phyloP scores from a whole-genome alignment of 2,797 vertebrate genomes.

The Dendrocincla fuliginosa region DNA sequence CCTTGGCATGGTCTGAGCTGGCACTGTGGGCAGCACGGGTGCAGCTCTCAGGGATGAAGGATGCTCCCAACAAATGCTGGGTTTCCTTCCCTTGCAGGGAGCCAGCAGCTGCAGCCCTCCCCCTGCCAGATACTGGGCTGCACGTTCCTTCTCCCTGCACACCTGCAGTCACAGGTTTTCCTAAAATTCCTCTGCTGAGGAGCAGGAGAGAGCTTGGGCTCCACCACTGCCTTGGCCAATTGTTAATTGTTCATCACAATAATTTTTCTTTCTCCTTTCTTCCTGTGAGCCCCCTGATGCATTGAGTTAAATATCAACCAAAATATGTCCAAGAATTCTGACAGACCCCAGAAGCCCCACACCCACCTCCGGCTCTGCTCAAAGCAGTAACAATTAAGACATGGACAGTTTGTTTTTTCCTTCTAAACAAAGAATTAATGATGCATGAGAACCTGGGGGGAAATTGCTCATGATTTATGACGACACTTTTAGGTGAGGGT shows the following conservation, averaged over 20 bases:
- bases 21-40: accelerated
- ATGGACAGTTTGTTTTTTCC: constrained; percentile 64
- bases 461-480: constrained; percentile 70
- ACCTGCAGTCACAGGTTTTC: neutral
- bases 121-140: accelerated
- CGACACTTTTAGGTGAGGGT: constrained; percentile 46
- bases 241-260: neutral
- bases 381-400: constrained; percentile 68
- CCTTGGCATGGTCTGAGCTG: accelerated
- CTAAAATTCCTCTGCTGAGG: neutral
- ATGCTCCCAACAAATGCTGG: neutral
- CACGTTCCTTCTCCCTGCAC: neutral
- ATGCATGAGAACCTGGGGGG: constrained; percentile 49
- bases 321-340: constrained; percentile 46
- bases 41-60: accelerated
- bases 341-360: constrained; percentile 28
- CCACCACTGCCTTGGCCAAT: neutral
- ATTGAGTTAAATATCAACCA: constrained; percentile 49
- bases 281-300: neutral
- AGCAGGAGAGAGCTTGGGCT: neutral
- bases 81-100: neutral
- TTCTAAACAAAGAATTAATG: constrained; percentile 70
- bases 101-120: accelerated
- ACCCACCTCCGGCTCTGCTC: constrained; percentile 55
- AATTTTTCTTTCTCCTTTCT: neutral